Conservation (phyloP, 64 coral and sea anemone genomes). For the Stylophora pistillata region DNA sequence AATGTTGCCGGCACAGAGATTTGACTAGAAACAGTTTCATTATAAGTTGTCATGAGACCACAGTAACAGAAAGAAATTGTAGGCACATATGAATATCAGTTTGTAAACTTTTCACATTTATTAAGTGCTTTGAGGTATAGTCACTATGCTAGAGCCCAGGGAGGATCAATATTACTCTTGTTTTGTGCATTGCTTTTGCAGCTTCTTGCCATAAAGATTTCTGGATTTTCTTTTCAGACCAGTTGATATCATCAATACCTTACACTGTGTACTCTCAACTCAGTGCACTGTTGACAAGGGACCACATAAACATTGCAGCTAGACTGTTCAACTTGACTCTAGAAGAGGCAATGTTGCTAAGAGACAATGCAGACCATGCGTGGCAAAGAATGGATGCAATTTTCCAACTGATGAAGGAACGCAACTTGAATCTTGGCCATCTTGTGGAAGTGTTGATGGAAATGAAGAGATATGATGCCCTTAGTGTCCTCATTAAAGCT, state of each 20-base stretch:
- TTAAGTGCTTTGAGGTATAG: no score
- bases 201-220: not conserved
- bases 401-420: constrained; percentile 10
- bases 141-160: no score
- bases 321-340: constrained; percentile 9
- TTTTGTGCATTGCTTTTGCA: no score
- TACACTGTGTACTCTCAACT: constrained; percentile 9
- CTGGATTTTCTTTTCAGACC: constrained; percentile 8
- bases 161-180: no score
- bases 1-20: no score
- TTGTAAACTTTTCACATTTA: no score
- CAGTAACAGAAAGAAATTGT: no score
- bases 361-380: not conserved
- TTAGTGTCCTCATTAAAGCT: constrained; percentile 29
- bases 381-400: not conserved
- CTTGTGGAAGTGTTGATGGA: constrained; percentile 3
- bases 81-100: no score
- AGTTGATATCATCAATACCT: constrained; percentile 8
- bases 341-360: not conserved
- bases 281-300: not conserved
- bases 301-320: not conserved
- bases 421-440: not conserved
- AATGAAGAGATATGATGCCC: constrained; percentile 14
- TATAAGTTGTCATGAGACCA: no score
- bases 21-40: no score